These are phyloP conservation scores for Clarias gariepinus DNA, from an alignment of 2,113 vertebrate species.

Conservation along the genomic window DNA sequence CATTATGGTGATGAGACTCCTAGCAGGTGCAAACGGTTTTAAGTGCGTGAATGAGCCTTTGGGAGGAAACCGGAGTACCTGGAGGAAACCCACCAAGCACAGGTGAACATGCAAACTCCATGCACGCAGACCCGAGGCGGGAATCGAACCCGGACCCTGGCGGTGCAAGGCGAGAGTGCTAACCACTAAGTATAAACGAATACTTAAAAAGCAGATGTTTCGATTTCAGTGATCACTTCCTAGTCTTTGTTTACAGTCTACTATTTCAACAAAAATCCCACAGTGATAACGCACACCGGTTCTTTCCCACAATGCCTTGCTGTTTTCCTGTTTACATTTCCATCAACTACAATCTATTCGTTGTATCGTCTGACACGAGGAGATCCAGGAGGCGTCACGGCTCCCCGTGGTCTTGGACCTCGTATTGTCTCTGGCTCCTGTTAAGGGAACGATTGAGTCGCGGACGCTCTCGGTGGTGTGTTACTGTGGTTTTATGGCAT, in stretches of 20 bases:
- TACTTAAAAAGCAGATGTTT: not conserved
- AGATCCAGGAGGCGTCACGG: not conserved
- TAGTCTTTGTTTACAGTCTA: not conserved
- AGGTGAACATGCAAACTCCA: no score
- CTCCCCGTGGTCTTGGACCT: not conserved
- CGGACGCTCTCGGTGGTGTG: conserved; percentile 15
- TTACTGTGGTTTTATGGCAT: conserved; percentile 37
- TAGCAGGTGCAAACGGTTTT: no score
- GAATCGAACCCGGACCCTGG: no score
- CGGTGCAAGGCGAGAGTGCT: no score
- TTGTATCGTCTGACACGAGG: not conserved
- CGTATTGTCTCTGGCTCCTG: conserved; percentile 39
- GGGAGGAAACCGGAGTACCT: no score
- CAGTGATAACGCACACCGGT: not conserved
- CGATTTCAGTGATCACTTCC: not conserved
- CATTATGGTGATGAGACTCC: no score
- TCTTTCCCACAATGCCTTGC: not conserved
- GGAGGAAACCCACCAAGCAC: no score
- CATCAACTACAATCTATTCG: not conserved
- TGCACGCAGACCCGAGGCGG: no score
- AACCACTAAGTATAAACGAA: no score
- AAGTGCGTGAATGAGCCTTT: no score
- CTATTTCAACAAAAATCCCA: not conserved
- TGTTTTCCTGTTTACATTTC: not conserved
- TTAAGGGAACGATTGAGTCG: conserved; percentile 25